These are phyloP conservation scores for Caenorhabditis sp. DNA, from an alignment of 2,888 invertebrate genomes.

Conservation along the genomic window DNA sequence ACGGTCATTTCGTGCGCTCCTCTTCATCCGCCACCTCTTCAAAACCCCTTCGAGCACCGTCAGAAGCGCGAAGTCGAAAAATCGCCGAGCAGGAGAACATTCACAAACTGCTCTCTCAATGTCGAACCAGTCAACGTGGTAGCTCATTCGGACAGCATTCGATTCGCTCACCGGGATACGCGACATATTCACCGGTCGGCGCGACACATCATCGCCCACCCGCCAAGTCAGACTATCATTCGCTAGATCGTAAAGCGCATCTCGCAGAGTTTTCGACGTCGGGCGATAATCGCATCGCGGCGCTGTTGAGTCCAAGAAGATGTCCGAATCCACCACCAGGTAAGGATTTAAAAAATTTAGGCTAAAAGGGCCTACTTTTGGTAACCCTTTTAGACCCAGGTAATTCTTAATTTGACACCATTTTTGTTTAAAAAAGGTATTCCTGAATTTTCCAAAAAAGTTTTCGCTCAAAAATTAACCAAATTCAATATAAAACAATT, in stretches of 20 bases:
- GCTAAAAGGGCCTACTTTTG: no score
- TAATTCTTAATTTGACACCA: no score
- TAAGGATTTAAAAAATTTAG: no score
- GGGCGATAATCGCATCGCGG: conserved; percentile 39
- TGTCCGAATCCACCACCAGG: conserved; percentile 19
- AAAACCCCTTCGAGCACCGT: conserved; percentile 9
- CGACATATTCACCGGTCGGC: conserved; percentile 36
- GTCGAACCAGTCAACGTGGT: conserved; percentile 59
- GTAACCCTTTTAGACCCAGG: no score
- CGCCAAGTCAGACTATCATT: conserved; percentile 49
- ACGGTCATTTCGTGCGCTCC: conserved; percentile 26
- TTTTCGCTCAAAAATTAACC: no score
- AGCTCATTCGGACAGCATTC: conserved; percentile 15
- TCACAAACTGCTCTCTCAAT: conserved; percentile 59
- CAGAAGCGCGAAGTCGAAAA: conserved; percentile 41
- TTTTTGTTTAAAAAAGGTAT: no score
- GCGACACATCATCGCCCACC: conserved; percentile 15
- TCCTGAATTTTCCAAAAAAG: no score
- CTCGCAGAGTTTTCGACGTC: conserved; percentile 44
- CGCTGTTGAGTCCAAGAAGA: conserved; percentile 40
- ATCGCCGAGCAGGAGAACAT: conserved; percentile 57
- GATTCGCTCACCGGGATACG: conserved; percentile 40
- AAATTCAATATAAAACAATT: no score
- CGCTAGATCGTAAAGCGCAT: conserved; percentile 61
- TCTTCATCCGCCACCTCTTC: not conserved